Evolutionary conservation across 2,797 vertebrate genomes (phyloP), one percentile per base, ranked within the genome.

Genomic region (Psittacula echo): DNA sequence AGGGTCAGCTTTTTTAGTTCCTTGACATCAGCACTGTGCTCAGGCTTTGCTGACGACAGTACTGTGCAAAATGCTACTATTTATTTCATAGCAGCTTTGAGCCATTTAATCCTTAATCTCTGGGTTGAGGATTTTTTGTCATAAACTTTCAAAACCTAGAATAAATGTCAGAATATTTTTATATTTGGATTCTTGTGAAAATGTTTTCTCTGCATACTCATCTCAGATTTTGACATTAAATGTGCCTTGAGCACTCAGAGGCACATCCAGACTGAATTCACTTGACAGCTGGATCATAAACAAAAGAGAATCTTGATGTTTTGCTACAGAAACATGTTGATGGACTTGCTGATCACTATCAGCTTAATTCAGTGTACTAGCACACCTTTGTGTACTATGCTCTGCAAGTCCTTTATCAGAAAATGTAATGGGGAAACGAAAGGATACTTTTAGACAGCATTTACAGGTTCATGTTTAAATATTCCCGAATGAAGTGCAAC

Each of bases 91-190:
- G 73, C 81, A 85, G 58, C 67, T 87, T 75, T 87, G 87, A 92
- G 66, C 20, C 11, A 1, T 58, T 91, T 96, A 94, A 93, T 96
- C 94, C 92, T 91, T 97, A 97, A 96, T 97, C 95, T 95, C 77
- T 76, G 60, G 51, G 29, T 78, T 97, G 96, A 94, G 87, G 72
- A 62, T 75, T 95, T 96, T 39, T 96, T 97, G 87, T 81, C 93
- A 92, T 64, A 95, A 96, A 96, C 71, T 96, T 72, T 77, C 87
- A 85, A 89, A 92, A 61, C 64, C 85, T 84, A 64, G 87, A 97
- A 95, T 87, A 97, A 92, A 95, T 95, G 94, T 94, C 96, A 97
- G 71, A 70, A 79, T 97, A 94, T 76, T 94, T 97, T 95, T 92
- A 60, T 80, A 91, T 96, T 87, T 93, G 17, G 71, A 60, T 93